Conservation (phyloP, 2,888 invertebrate genomes). For the Callinectes sapidus region DNA sequence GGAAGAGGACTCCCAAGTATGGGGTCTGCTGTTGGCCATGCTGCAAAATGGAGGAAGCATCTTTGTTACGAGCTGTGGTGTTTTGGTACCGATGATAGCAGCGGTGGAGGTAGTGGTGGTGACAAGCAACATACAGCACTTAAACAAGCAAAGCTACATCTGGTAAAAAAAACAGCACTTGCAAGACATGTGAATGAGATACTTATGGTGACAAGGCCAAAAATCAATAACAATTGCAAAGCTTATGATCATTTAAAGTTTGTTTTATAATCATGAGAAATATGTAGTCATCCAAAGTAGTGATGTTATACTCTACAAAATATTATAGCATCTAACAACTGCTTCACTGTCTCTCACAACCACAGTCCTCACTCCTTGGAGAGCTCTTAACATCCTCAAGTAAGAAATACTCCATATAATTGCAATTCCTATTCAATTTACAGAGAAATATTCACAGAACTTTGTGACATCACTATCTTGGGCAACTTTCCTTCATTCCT, state of each 20-base stretch:
- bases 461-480: too few species aligned
- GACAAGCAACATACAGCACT: neutral
- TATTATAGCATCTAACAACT: neutral
- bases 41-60: conserved; percentile 21
- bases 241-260: neutral
- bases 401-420: too few species aligned
- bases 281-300: neutral
- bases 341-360: too few species aligned
- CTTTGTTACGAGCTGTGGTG: neutral
- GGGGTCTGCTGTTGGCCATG: conserved; percentile 17
- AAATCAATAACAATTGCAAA: neutral
- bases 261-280: neutral
- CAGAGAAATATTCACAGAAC: neutral
- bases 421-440: too few species aligned
- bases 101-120: neutral
- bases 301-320: too few species aligned
- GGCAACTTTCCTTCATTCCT: neutral
- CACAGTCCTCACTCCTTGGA: too few species aligned
- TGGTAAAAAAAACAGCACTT: neutral
- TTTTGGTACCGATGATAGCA: neutral
- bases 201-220: neutral
- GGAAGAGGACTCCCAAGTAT: conserved; percentile 2
- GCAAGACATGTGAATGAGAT: neutral
- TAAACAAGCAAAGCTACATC: neutral
- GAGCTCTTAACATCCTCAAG: too few species aligned